Base-by-base conservation (phyloP, 2,113 vertebrate genomes). In the Maccullochella peelii region DNA sequence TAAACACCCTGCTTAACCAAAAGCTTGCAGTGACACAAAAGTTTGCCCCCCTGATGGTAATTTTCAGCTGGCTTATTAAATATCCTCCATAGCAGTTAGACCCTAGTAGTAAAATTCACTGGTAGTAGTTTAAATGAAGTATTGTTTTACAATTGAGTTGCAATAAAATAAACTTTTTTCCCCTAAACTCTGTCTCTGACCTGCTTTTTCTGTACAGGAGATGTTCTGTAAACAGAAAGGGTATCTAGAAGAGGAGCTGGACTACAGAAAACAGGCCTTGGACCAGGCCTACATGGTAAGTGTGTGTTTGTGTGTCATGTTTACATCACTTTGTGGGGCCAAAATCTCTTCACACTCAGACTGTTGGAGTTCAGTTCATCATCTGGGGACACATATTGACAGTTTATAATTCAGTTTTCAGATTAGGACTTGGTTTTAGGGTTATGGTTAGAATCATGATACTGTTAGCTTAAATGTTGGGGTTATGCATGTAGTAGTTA, bases 191-290 rank as follows among this genome's bases (percentile, higher is more conserved):
- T 42, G 33, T 36, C 36, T 50, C 10, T 42, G 7, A 66, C 44
- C 10, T 62, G 18, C 9, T 72, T 33, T 5, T 8, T 74, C 30
- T 89, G 81, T 92, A 1, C 82, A 99, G 98, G 98, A 99, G 71
- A 98, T 99, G 83, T 99, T 99, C 95, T 99, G 98, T 91, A 99
- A 99, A 94, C 98, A 99, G 93, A 99, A 99, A 95, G 98, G 98
- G 62, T 99, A 99, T 90, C 94, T 99, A 84, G 98, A 99, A 77
- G 98, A 99, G 91, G 98, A 99, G 83, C 88, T 99, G 74, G 98
- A 99, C 95, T 99, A 99, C 90, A 96, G 98, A 82, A 99, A 99
- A 89, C 97, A 98, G 94, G 97, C 98, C 65, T 95, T 99, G 73
- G 98, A 99, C 89, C 98, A 99, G 93, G 98, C 98, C 12, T 99